A percentile compares a stretch with the other conserved stretches of the same genome.
Evolutionary conservation across 2,113 vertebrate species (phyloP).

Genomic region (Cyanocitta stelleri): DNA sequence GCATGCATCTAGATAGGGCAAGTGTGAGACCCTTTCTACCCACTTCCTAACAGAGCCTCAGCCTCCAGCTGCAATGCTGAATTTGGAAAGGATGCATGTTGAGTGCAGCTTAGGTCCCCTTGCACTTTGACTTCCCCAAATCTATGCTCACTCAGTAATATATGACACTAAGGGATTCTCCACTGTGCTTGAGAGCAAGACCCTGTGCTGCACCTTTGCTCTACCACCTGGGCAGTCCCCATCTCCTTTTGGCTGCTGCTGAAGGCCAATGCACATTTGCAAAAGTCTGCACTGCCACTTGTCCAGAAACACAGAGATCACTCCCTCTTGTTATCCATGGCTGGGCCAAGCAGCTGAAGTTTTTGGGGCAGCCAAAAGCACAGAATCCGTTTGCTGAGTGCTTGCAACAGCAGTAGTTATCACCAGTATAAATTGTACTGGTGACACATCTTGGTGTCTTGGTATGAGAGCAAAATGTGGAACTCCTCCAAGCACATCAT

Average conservation of each 20-base stretch:
- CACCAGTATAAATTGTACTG: neutral
- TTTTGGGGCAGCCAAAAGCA: neutral
- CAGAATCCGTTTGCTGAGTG: neutral
- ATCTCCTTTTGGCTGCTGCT: neutral
- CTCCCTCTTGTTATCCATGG: neutral
- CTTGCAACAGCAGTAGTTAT: neutral
- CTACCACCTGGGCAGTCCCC: neutral
- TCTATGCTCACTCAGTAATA: neutral
- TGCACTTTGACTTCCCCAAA: neutral
- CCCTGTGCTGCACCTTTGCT: neutral
- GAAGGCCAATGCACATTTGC: neutral
- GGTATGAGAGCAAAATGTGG: neutral
- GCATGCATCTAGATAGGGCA: accelerated
- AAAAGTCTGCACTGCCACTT: accelerated
- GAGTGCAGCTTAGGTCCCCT: neutral
- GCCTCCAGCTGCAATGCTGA: neutral
- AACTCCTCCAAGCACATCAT: neutral
- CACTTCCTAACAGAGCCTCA: neutral
- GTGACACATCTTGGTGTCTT: neutral
- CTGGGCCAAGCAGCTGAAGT: neutral
- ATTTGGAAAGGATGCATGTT: neutral
- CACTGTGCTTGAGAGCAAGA: neutral
- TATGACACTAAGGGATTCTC: neutral
- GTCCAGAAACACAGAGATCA: neutral
- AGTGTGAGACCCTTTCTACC: neutral